Base-by-base conservation (phyloP, 2,113 vertebrate species). In the Chloropsis cyanopogon region DNA sequence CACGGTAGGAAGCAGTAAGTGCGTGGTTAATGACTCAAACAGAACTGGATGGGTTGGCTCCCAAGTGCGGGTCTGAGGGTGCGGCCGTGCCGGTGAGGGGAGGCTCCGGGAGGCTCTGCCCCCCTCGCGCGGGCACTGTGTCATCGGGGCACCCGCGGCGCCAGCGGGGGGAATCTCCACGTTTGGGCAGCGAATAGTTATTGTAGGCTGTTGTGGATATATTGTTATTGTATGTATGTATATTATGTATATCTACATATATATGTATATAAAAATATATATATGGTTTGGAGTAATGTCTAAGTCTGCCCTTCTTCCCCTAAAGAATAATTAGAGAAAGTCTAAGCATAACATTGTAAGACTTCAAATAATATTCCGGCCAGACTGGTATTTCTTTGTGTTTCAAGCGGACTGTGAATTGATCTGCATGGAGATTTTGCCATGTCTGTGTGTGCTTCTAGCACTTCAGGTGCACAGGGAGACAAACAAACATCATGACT, bases 51-150 rank as follows among this genome's bases (percentile, higher is more conserved):
- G 83, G 63, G 39, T 28, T 66, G 9, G 39, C 70, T 75, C 4
- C 14, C 39, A 8, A 33, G 56, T 1, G 75, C 6, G 42, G 73
- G 37, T 18, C 47, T 14, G 78, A 44, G 82, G 88, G 82, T 6
- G 82, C 3, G 54, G 69, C 64, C 3, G 18, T 2, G 52, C 1
- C 6, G 81, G 8, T 12, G 68, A 49, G 25, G n/a, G 79, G 31
- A 8, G 68, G 63, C 57, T 6, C 46, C 12, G 54, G 35, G 17
- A 33, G 68, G 52, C 78, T 8, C 7, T 22, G 81, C 59, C 52
- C 11, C 10, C 10, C n/a, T 14, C 10, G 19, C 47, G 0, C 7
- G 29, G 56, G 9, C 54, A 0, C 50, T 1, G 33, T 8, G 44
- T 9, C 35, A 14, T 1, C 29, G 60, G 4, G 14, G 9, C 82